Conservation (phyloP, 2,113 vertebrate species). For the Tretioscincus oriximinensis region DNA sequence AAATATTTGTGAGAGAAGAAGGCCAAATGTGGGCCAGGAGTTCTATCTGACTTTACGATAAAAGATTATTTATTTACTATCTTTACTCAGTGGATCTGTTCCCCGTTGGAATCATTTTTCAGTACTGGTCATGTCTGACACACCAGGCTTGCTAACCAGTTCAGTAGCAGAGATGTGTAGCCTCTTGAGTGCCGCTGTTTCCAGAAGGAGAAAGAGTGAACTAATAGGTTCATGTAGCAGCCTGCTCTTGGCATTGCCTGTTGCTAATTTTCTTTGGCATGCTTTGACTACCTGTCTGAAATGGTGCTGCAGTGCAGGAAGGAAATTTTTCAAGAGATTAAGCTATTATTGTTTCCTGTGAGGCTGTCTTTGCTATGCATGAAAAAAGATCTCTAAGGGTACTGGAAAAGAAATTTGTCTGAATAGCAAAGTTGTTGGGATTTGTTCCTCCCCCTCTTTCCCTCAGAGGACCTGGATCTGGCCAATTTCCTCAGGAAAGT, state of each 20-base stretch:
- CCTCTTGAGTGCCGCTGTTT: conserved; percentile 24
- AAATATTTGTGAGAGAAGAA: neutral
- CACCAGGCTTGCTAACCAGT: neutral
- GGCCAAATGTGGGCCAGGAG: neutral
- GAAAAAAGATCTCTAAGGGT: conserved; percentile 65
- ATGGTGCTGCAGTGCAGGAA: conserved; percentile 74
- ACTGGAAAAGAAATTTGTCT: conserved; percentile 82
- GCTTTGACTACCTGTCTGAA: conserved; percentile 74
- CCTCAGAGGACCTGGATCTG: conserved; percentile 69
- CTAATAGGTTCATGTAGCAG: conserved; percentile 61
- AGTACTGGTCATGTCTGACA: conserved; percentile 7
- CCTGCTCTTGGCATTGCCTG: conserved; percentile 67
- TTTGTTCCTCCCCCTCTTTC: conserved; percentile 67
- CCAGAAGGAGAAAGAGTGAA: conserved; percentile 45
- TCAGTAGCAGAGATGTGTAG: conserved; percentile 22
- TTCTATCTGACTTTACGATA: neutral
- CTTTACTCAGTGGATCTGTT: neutral
- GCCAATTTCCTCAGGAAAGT: conserved; percentile 85
- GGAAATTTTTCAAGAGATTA: conserved; percentile 86
- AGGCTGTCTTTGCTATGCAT: conserved; percentile 73
- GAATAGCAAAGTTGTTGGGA: conserved; percentile 75
- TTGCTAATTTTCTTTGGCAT: conserved; percentile 74
- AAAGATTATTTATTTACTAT: neutral
- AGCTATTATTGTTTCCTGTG: conserved; percentile 86
- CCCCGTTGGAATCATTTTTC: neutral